Conservation (phyloP, 2,113 vertebrate genomes). For the Chamaetylas fuelleborni region DNA sequence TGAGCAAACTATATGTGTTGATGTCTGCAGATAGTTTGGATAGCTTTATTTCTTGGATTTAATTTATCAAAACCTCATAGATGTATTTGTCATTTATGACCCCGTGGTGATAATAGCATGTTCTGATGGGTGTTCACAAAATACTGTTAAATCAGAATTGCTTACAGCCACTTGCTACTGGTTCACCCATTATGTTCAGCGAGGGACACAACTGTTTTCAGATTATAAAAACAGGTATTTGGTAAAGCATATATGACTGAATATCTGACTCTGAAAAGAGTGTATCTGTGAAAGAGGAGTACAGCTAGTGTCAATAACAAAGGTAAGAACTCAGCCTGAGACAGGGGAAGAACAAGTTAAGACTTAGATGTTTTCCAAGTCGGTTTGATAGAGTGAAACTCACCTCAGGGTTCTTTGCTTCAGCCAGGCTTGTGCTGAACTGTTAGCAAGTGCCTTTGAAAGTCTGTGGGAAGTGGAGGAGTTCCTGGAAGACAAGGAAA, state of each 20-base stretch:
- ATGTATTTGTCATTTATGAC: background rate
- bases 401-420: constrained; percentile 11
- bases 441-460: background rate
- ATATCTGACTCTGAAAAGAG: background rate
- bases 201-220: background rate
- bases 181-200: background rate
- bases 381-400: background rate
- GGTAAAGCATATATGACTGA: background rate
- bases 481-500: background rate
- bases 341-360: background rate
- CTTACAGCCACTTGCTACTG: background rate
- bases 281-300: background rate
- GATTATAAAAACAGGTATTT: background rate
- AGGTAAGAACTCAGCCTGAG: background rate
- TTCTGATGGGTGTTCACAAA: background rate
- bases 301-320: background rate
- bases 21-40: background rate
- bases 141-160: background rate
- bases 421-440: constrained; percentile 5
- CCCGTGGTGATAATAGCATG: background rate
- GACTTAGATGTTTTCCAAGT: background rate
- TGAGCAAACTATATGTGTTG: background rate
- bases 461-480: background rate
- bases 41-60: constrained; percentile 24
- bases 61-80: background rate